These are phyloP conservation scores for Acholoe squamosa DNA, from an alignment of 2,888 invertebrate species.

Conservation along the genomic window DNA sequence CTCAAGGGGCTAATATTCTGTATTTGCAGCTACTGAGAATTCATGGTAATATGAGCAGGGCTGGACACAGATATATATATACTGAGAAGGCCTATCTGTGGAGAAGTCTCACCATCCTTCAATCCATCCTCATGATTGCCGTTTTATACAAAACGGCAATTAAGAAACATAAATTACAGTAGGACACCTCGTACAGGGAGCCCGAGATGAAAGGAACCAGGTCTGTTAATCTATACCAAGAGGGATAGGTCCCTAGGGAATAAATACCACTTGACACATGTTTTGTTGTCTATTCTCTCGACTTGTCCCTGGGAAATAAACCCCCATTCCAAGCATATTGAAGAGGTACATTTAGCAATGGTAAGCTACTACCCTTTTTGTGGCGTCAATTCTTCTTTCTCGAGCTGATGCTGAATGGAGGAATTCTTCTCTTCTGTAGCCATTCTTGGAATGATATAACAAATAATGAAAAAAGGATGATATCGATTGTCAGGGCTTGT, in stretches of 20 bases:
- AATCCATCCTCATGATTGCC: too few relatives aligned
- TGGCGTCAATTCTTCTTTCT: not conserved
- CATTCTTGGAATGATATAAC: too few relatives aligned
- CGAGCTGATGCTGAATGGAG: too few relatives aligned
- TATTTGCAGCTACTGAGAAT: too few relatives aligned
- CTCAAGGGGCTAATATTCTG: too few relatives aligned
- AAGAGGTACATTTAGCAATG: not conserved
- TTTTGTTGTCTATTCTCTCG: not conserved
- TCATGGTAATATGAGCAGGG: too few relatives aligned
- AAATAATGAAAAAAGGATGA: too few relatives aligned
- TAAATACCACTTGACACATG: not conserved
- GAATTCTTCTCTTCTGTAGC: too few relatives aligned
- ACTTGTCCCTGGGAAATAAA: not conserved
- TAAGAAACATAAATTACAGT: constrained; percentile 18
- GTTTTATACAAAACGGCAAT: constrained; percentile 17
- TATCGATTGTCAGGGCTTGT: too few relatives aligned
- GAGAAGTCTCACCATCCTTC: too few relatives aligned
- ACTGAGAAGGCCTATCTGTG: not conserved
- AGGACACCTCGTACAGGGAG: not conserved
- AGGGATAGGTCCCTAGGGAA: constrained; percentile 27
- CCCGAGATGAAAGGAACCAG: constrained; percentile 44
- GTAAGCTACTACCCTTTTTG: not conserved
- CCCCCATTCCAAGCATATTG: constrained; percentile 1
- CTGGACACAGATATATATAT: not conserved
- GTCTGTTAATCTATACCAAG: not conserved